phyloP scores from a whole-genome alignment of 1,140 invertebrate genomes.

The Hestina assimilis region DNA sequence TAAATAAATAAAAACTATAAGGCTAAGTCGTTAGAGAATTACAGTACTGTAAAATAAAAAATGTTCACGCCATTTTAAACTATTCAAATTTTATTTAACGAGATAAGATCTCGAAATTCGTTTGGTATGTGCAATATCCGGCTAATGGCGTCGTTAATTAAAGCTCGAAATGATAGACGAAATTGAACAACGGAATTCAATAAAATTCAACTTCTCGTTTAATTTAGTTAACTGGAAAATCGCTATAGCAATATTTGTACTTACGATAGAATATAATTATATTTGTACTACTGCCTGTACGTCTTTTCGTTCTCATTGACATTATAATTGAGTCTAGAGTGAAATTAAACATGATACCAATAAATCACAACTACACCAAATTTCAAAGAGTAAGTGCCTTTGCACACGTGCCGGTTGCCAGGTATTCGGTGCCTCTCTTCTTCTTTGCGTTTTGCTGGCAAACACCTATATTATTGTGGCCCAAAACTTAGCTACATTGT shows the following conservation, averaged over 20 bases:
- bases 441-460: too few relatives aligned
- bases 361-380: too few relatives aligned
- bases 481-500: too few relatives aligned
- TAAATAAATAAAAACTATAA: not conserved
- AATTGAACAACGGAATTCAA: slow-evolving; percentile 23
- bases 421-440: too few relatives aligned
- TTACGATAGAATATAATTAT: not conserved
- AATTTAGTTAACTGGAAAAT: not conserved
- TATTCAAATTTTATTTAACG: slow-evolving; percentile 11
- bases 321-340: too few relatives aligned
- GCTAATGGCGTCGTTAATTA: slow-evolving; percentile 27
- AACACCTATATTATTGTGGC: too few relatives aligned
- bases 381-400: too few relatives aligned
- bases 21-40: too few relatives aligned
- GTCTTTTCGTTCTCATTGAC: too few relatives aligned
- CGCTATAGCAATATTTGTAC: not conserved
- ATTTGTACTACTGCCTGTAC: not conserved
- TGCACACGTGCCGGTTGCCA: too few relatives aligned
- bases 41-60: too few relatives aligned
- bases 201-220: slow-evolving; percentile 11
- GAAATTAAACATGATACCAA: too few relatives aligned
- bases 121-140: slow-evolving; percentile 15
- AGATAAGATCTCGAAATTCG: slow-evolving; percentile 9
- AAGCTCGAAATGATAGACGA: slow-evolving; percentile 20
- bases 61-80: not conserved